A percentile compares a stretch with the other conserved stretches of the same genome.
Evolutionary conservation across 2,888 invertebrate species (phyloP).

Genomic region (Rotaria macrura): DNA sequence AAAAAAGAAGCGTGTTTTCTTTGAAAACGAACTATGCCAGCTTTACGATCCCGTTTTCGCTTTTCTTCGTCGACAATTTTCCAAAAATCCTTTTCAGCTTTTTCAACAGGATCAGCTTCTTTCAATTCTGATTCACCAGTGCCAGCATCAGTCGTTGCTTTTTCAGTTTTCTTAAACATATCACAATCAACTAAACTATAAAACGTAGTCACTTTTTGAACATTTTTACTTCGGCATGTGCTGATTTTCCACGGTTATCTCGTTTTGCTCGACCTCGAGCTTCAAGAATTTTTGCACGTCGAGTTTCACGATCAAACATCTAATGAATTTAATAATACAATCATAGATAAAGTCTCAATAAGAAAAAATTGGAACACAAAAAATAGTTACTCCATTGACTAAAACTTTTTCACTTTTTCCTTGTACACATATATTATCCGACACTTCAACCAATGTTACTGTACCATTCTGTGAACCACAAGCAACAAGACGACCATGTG

Average conservation of each 20-base stretch:
- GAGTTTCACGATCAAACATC: conserved; percentile 74
- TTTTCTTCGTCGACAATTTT: conserved; percentile 43
- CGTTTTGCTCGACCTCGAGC: conserved; percentile 65
- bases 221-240: conserved; percentile 38
- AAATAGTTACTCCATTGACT: conserved; percentile 60
- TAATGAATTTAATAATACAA: conserved; percentile 41
- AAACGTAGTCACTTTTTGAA: neutral
- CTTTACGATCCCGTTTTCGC: conserved; percentile 38
- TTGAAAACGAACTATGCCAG: conserved; percentile 8
- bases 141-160: conserved; percentile 36
- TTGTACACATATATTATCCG: conserved; percentile 62
- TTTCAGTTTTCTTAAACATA: conserved; percentile 23
- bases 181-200: neutral
- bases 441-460: conserved; percentile 66
- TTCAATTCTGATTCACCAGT: conserved; percentile 38
- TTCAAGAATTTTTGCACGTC: conserved; percentile 78
- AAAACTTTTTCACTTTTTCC: conserved; percentile 68
- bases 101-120: conserved; percentile 44
- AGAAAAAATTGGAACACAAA: no score
- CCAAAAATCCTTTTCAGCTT: conserved; percentile 47
- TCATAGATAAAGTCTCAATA: no score
- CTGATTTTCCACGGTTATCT: conserved; percentile 46
- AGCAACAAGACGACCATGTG: conserved; percentile 61
- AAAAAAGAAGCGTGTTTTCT: no score
- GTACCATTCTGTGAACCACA: conserved; percentile 69